Evolutionary conservation across 1,140 invertebrate species (phyloP).

Genomic region (Pissodes strobi): DNA sequence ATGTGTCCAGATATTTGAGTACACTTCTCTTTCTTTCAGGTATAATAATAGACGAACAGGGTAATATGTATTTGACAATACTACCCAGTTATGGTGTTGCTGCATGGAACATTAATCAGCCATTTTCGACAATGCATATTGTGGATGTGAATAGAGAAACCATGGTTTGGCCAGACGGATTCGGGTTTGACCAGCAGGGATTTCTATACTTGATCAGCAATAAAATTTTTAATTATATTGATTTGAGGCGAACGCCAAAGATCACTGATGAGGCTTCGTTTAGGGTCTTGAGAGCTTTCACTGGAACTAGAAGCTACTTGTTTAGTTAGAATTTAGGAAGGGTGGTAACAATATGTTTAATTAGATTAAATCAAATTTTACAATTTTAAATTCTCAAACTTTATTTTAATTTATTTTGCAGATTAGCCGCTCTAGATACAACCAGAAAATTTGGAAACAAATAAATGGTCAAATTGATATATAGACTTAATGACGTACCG

Average conservation of each 20-base stretch:
- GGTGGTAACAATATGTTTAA: too few species aligned
- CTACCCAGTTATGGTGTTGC: slow-evolving; percentile 67
- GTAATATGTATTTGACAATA: slow-evolving; percentile 68
- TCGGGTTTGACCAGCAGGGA: slow-evolving; percentile 68
- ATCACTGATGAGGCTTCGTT: slow-evolving; percentile 48
- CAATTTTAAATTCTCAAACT: too few species aligned
- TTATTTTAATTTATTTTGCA: too few species aligned
- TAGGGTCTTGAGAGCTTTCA: slow-evolving; percentile 49
- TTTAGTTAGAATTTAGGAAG: too few species aligned
- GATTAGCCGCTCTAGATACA: too few species aligned
- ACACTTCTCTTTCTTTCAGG: slow-evolving; percentile 61
- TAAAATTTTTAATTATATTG: slow-evolving; percentile 63
- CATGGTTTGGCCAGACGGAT: slow-evolving; percentile 74
- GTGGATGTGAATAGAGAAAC: slow-evolving; percentile 66
- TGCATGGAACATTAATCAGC: slow-evolving; percentile 65
- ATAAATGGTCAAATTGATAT: too few species aligned
- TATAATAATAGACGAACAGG: slow-evolving; percentile 64
- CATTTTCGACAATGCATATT: slow-evolving; percentile 57
- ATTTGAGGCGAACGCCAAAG: slow-evolving; percentile 20
- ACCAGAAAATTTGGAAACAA: too few species aligned
- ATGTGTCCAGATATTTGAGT: too few species aligned
- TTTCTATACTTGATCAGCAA: slow-evolving; percentile 69
- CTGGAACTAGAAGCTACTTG: slow-evolving; percentile 67
- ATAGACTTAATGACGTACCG: too few species aligned
- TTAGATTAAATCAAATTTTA: too few species aligned